These are phyloP conservation scores for Zaprionus vittiger DNA, from an alignment of 1,140 invertebrate genomes.

Conservation along the genomic window DNA sequence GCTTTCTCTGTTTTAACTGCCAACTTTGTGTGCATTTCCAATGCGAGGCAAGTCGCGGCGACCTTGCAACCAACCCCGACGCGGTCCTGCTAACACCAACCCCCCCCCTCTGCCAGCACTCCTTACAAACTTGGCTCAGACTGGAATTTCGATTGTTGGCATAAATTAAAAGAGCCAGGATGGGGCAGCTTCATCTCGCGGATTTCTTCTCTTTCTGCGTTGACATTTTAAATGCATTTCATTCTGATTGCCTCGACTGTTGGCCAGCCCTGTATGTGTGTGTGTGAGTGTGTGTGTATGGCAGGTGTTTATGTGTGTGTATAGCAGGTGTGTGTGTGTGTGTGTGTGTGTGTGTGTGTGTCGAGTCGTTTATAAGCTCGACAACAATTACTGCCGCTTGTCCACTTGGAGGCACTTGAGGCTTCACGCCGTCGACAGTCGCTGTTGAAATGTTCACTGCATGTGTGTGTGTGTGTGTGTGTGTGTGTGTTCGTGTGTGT, in stretches of 20 bases:
- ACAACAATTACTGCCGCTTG: slow-evolving; percentile 21
- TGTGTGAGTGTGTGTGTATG: slow-evolving; percentile 1
- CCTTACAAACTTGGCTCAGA: slow-evolving; percentile 1
- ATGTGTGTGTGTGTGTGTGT: background rate
- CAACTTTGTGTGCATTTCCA: slow-evolving; percentile 64
- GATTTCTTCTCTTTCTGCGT: background rate
- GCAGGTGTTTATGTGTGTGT: background rate
- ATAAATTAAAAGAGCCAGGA: background rate
- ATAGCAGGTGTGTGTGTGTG: slow-evolving; percentile 6
- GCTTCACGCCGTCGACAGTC: slow-evolving; percentile 18
- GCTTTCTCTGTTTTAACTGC: slow-evolving; percentile 8
- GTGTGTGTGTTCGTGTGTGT: slow-evolving; percentile 6
- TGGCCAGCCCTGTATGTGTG: background rate
- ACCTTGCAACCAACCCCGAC: background rate
- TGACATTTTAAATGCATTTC: slow-evolving; percentile 18
- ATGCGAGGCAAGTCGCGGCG: slow-evolving; percentile 18
- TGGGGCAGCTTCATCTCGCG: slow-evolving; percentile 11
- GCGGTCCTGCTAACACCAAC: background rate
- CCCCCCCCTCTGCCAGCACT: background rate
- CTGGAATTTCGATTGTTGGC: background rate
- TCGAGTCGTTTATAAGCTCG: background rate
- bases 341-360: slow-evolving; percentile 15
- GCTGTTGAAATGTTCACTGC: background rate
- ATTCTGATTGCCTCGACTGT: slow-evolving; percentile 3
- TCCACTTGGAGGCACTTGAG: slow-evolving; percentile 25